Evolutionary conservation across 2,888 invertebrate genomes (phyloP).

Genomic region (Cantharis nigra): DNA sequence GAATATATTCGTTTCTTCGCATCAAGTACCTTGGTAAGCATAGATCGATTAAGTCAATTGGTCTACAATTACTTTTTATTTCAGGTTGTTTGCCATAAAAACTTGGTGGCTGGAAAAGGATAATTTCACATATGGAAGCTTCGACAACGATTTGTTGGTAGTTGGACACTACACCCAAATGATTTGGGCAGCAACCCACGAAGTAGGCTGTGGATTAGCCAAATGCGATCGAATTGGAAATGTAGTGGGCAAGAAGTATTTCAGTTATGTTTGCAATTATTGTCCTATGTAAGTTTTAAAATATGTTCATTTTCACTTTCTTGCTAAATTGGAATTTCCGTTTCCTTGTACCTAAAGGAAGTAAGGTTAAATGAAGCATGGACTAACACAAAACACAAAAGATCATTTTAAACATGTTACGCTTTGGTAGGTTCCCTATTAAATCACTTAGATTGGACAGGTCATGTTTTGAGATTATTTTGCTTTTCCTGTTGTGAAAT

Average conservation of each 20-base stretch:
- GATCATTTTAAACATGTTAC: slow-evolving; percentile 6
- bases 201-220: slow-evolving; percentile 76
- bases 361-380: slow-evolving; percentile 27
- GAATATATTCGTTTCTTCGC: slow-evolving; percentile 80
- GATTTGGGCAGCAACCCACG: slow-evolving; percentile 80
- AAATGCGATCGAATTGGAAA: slow-evolving; percentile 65
- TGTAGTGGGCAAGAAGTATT: slow-evolving; percentile 66
- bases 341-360: slow-evolving; percentile 17
- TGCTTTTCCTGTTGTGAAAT: background rate
- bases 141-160: slow-evolving; percentile 62
- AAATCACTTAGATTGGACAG: slow-evolving; percentile 12
- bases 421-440: slow-evolving; percentile 6
- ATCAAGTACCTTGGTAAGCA: slow-evolving; percentile 77
- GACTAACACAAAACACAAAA: slow-evolving; percentile 22
- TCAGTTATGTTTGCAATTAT: slow-evolving; percentile 83
- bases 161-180: slow-evolving; percentile 83
- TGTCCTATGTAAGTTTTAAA: slow-evolving; percentile 72
- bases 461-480: background rate
- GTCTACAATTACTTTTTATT: slow-evolving; percentile 39
- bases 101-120: slow-evolving; percentile 78
- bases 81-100: slow-evolving; percentile 78
- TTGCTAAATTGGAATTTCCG: slow-evolving; percentile 14
- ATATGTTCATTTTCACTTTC: slow-evolving; percentile 9
- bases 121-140: slow-evolving; percentile 72
- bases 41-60: background rate